Conservation (phyloP, 1,140 invertebrate species). For the Scaptomyza hsui region DNA sequence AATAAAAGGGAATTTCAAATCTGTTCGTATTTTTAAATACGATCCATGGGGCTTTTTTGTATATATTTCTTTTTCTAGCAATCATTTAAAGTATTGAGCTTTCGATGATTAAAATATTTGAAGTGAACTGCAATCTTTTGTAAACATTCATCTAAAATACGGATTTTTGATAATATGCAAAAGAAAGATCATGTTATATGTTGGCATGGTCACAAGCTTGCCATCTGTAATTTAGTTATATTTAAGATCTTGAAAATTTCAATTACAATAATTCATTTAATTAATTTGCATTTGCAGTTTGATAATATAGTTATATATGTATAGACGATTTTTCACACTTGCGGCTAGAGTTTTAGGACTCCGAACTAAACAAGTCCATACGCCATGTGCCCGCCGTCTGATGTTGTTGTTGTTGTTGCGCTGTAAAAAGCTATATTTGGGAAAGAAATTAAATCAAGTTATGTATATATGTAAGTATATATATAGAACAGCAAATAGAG, state of each 20-base stretch:
- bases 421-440: conserved; percentile 80
- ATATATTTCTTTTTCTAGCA: neutral
- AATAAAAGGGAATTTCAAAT: no score
- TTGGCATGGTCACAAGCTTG: conserved; percentile 77
- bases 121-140: neutral
- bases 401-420: conserved; percentile 28
- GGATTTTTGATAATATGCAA: neutral
- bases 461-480: conserved; percentile 63
- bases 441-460: conserved; percentile 81
- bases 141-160: neutral
- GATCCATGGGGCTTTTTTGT: neutral
- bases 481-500: conserved; percentile 64
- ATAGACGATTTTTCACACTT: conserved; percentile 47
- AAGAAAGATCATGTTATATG: conserved; percentile 6
- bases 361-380: conserved; percentile 45
- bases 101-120: neutral
- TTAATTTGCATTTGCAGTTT: conserved; percentile 49
- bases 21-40: no score
- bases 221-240: conserved; percentile 64
- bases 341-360: conserved; percentile 60
- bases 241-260: conserved; percentile 75
- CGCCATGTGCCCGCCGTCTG: conserved; percentile 41
- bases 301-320: conserved; percentile 41
- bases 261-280: conserved; percentile 71
- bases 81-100: neutral